A percentile compares a stretch with the other conserved stretches of the same genome.
phyloP scores from a whole-genome alignment of 2,113 vertebrate genomes.

The Anser brachyrhynchus region DNA sequence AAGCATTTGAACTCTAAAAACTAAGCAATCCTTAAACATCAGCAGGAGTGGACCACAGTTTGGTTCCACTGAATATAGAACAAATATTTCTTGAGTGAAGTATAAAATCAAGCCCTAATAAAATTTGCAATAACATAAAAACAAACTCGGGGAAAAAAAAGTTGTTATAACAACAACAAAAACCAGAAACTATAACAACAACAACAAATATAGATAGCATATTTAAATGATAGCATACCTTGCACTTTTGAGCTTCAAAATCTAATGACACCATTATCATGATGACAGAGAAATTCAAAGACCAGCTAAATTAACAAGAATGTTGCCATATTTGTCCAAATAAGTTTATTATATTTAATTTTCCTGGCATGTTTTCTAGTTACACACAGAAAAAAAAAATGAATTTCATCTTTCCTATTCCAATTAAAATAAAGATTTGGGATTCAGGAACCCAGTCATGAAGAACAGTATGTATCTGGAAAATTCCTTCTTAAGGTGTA shows the following conservation, averaged over 20 bases:
- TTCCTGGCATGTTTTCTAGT: not conserved
- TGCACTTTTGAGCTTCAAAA: not conserved
- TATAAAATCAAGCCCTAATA: not conserved
- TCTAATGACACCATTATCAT: not conserved
- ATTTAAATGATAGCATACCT: not conserved
- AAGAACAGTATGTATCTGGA: not conserved
- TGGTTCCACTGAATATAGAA: not conserved
- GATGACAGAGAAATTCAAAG: not conserved
- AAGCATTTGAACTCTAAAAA: not conserved
- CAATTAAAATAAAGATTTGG: not conserved
- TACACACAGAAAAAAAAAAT: not conserved
- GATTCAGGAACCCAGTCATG: not conserved
- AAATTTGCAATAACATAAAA: not conserved
- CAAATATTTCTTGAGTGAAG: not conserved
- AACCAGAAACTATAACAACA: not conserved
- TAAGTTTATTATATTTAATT: not conserved
- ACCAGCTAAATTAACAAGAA: not conserved
- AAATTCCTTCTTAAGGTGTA: not conserved
- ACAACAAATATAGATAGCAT: not conserved
- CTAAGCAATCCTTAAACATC: not conserved
- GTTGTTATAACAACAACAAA: not conserved
- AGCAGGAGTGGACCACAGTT: not conserved
- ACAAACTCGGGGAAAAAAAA: not conserved
- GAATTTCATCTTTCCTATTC: not conserved
- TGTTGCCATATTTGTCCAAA: not conserved